These are phyloP conservation scores for Catharus minimus DNA, from an alignment of 2,113 vertebrate genomes.

Conservation along the genomic window DNA sequence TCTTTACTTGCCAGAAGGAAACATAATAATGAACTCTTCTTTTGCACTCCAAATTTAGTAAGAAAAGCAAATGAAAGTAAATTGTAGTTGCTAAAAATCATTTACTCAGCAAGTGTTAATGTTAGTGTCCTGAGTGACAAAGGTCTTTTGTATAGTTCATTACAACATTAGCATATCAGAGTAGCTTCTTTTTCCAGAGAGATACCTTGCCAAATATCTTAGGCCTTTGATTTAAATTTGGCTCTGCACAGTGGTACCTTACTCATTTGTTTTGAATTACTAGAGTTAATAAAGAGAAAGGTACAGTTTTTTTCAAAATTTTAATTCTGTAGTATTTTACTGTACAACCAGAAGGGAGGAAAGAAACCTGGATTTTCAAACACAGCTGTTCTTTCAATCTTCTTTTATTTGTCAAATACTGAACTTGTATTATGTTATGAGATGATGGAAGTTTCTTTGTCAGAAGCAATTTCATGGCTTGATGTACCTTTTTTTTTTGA, in stretches of 20 bases:
- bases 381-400: not conserved
- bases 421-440: not conserved
- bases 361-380: not conserved
- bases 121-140: slow-evolving; percentile 14
- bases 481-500: not conserved
- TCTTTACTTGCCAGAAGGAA: slow-evolving; percentile 23
- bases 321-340: not conserved
- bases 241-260: not conserved
- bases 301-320: not conserved
- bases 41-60: slow-evolving; percentile 7
- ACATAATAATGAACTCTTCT: not conserved
- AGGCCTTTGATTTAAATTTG: slow-evolving; percentile 38
- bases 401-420: not conserved
- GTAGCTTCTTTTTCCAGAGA: not conserved
- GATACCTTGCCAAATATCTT: not conserved
- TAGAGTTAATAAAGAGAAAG: not conserved
- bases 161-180: slow-evolving; percentile 52
- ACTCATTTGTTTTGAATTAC: not conserved
- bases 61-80: slow-evolving; percentile 46
- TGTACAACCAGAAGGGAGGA: not conserved
- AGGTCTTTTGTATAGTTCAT: slow-evolving; percentile 36
- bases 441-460: not conserved
- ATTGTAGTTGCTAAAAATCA: not conserved
- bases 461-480: slow-evolving; percentile 52
- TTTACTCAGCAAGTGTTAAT: slow-evolving; percentile 36